A percentile compares a stretch with the other conserved stretches of the same genome.
phyloP scores from a whole-genome alignment of 1,140 invertebrate genomes.

The Drosophila sechellia region DNA sequence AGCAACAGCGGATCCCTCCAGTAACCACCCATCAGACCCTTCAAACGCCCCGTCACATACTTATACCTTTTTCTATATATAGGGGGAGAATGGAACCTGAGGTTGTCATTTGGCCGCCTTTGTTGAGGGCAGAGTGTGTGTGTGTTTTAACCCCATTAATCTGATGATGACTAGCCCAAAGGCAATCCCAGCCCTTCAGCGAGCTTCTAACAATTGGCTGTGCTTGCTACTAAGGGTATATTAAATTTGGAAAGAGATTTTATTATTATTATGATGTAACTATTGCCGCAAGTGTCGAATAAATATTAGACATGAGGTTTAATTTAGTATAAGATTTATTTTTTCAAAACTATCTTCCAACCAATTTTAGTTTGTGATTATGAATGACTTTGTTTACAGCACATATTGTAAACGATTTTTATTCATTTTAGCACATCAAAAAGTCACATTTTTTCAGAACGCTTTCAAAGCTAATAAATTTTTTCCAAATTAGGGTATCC shows the following conservation, averaged over 20 bases:
- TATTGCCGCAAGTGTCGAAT: background rate
- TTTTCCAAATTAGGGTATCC: constrained; percentile 20
- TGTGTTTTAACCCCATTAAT: constrained; percentile 61
- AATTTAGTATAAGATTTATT: no score
- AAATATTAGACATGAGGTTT: background rate
- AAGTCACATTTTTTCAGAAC: background rate
- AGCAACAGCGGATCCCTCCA: constrained; percentile 7
- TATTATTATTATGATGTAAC: background rate
- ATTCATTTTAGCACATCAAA: no score
- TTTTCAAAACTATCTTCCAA: no score
- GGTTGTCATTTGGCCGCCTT: constrained; percentile 73
- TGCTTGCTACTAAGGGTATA: constrained; percentile 12
- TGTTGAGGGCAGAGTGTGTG: constrained; percentile 38
- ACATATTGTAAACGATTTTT: no score
- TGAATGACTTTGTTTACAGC: no score
- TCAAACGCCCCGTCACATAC: constrained; percentile 26
- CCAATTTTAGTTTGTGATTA: no score
- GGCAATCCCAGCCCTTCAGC: constrained; percentile 42
- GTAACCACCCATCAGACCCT: constrained; percentile 20
- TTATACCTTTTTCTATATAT: constrained; percentile 48
- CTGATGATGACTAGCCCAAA: constrained; percentile 53
- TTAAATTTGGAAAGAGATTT: background rate
- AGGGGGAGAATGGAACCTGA: constrained; percentile 41
- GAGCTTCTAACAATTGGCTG: constrained; percentile 28
- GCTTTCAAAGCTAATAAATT: background rate